Evolutionary conservation across 2,888 invertebrate genomes (phyloP).

Genomic region (Cartodere bifasciata): DNA sequence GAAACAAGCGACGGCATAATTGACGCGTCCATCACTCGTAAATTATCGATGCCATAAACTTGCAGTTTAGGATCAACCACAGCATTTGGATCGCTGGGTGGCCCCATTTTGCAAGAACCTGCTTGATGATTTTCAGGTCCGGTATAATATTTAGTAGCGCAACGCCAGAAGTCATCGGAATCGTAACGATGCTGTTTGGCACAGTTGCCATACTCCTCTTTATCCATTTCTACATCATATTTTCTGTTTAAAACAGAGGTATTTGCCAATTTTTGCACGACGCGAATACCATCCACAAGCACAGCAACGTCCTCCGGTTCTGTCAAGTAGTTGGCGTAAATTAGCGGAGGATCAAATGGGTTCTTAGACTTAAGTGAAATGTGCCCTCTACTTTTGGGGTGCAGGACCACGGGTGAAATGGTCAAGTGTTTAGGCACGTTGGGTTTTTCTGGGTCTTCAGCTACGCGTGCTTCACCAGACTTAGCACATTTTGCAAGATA

Average conservation of each 20-base stretch:
- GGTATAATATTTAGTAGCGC: conserved; percentile 55
- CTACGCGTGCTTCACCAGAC: conserved; percentile 37
- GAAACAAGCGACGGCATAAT: conserved; percentile 32
- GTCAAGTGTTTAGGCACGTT: conserved; percentile 27
- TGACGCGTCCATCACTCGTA: conserved; percentile 38
- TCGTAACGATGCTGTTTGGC: conserved; percentile 25
- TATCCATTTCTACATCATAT: conserved; percentile 41
- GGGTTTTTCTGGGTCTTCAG: conserved; percentile 28
- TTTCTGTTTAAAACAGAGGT: conserved; percentile 43
- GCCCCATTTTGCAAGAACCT: conserved; percentile 76
- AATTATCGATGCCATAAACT: conserved; percentile 49
- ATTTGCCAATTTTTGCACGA: conserved; percentile 44
- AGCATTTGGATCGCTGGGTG: conserved; percentile 52
- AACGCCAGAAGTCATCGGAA: conserved; percentile 25
- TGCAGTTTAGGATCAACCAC: conserved; percentile 59
- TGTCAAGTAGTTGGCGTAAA: conserved; percentile 65
- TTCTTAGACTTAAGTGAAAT: conserved; percentile 50
- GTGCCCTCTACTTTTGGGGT: conserved; percentile 53
- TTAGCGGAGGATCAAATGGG: conserved; percentile 56
- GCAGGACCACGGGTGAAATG: conserved; percentile 48
- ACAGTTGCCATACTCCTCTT: conserved; percentile 40
- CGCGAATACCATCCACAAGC: conserved; percentile 47
- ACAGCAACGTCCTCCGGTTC: conserved; percentile 52
- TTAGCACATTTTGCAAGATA: conserved; percentile 48
- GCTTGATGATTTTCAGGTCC: conserved; percentile 76